These are phyloP conservation scores for Silurus asotus DNA, from an alignment of 2,113 vertebrate genomes.

Conservation along the genomic window DNA sequence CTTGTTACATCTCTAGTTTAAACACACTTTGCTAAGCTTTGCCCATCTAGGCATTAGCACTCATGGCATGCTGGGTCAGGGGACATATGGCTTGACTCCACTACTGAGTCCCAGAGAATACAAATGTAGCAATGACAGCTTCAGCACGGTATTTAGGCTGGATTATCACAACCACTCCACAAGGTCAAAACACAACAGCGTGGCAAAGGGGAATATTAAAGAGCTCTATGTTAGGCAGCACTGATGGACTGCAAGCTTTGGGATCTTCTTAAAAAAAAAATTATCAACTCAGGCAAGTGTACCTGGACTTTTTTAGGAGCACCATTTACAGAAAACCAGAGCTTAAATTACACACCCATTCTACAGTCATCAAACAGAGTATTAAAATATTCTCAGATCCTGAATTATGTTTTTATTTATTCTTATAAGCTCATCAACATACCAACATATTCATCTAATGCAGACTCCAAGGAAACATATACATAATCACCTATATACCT, in stretches of 20 bases:
- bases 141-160: conserved; percentile 13
- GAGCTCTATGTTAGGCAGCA: background rate
- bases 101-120: conserved; percentile 15
- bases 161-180: conserved; percentile 4
- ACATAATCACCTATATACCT: no score
- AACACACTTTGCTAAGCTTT: conserved; percentile 45
- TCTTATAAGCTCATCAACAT: no score
- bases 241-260: background rate
- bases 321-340: background rate
- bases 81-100: conserved; percentile 45
- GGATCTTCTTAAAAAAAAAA: background rate
- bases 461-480: no score
- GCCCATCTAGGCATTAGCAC: conserved; percentile 27
- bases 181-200: conserved; percentile 17
- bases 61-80: conserved; percentile 11
- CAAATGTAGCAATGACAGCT: conserved; percentile 6
- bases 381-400: no score
- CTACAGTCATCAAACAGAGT: background rate
- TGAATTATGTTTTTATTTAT: no score
- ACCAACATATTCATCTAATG: no score
- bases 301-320: background rate
- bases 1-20: conserved; percentile 35
- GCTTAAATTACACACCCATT: background rate
- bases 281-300: background rate
- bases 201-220: conserved; percentile 7